Evolutionary conservation across 2,113 vertebrate species (phyloP).

Genomic region (Papio anubis): DNA sequence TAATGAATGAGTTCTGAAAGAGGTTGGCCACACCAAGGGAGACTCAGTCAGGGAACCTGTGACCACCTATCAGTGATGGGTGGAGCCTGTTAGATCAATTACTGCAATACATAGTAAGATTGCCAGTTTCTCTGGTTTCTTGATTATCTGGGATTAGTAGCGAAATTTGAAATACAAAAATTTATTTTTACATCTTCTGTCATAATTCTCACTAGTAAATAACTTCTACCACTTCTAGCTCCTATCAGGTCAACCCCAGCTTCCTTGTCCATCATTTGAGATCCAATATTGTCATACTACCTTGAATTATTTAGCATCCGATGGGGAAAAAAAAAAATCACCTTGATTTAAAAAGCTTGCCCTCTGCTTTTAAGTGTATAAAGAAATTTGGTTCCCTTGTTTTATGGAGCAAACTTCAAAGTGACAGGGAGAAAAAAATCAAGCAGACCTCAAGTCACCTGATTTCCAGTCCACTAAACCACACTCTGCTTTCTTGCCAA

Average conservation of each 20-base stretch:
- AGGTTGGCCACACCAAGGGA: background rate
- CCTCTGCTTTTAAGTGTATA: background rate
- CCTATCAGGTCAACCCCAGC: background rate
- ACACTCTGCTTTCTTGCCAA: conserved; percentile 68
- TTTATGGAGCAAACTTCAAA: conserved; percentile 60
- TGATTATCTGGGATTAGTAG: background rate
- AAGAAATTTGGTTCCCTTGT: background rate
- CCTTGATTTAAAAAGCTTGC: conserved; percentile 1
- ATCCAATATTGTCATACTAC: background rate
- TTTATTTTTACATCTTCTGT: background rate
- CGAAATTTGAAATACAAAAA: background rate
- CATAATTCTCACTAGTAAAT: background rate
- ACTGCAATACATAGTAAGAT: background rate
- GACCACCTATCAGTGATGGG: background rate
- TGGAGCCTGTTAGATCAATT: background rate
- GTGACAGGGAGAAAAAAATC: conserved; percentile 23
- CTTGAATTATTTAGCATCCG: conserved; percentile 25
- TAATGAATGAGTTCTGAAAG: background rate
- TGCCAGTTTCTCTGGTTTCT: background rate
- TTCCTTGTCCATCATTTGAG: background rate
- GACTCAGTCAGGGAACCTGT: background rate
- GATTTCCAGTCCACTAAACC: conserved; percentile 66
- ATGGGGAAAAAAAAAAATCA: background rate
- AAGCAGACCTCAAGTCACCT: conserved; percentile 73
- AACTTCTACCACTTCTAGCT: background rate